These are phyloP conservation scores for Papilio helenus DNA, from an alignment of 1,140 invertebrate genomes.

Conservation along the genomic window DNA sequence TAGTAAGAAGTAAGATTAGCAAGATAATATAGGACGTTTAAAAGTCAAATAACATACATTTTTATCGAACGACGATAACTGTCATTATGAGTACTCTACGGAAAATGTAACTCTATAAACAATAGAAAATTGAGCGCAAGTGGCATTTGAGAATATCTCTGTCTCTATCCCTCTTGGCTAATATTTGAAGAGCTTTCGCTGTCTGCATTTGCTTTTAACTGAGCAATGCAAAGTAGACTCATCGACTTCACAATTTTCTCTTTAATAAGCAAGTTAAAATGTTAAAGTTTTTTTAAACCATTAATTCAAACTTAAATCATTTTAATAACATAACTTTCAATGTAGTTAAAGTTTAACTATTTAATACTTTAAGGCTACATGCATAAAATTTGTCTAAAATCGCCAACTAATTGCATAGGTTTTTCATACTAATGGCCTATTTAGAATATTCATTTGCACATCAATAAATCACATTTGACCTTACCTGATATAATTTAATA, in stretches of 20 bases:
- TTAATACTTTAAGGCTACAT: too few species aligned
- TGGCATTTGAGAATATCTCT: background rate
- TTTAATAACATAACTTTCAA: background rate
- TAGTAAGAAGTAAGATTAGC: too few species aligned
- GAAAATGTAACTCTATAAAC: background rate
- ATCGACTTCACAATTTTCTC: conserved; percentile 9
- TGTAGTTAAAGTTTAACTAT: too few species aligned
- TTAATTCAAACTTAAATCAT: background rate
- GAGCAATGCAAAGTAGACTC: conserved; percentile 22
- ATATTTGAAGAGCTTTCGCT: conserved; percentile 19
- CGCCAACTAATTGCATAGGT: too few species aligned
- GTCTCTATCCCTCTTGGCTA: conserved; percentile 5
- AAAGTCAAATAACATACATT: background rate
- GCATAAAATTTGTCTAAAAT: too few species aligned
- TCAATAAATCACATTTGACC: too few species aligned
- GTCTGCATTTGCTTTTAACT: conserved; percentile 21
- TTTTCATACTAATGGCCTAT: too few species aligned
- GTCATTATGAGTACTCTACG: background rate
- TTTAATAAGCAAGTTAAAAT: background rate
- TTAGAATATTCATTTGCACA: too few species aligned
- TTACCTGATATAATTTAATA: background rate
- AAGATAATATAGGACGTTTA: too few species aligned
- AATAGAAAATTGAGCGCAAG: conserved; percentile 19
- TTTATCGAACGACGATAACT: background rate
- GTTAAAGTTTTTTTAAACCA: background rate